These are phyloP conservation scores for Florisuga fusca DNA, from an alignment of 2,797 vertebrate species.

Conservation along the genomic window DNA sequence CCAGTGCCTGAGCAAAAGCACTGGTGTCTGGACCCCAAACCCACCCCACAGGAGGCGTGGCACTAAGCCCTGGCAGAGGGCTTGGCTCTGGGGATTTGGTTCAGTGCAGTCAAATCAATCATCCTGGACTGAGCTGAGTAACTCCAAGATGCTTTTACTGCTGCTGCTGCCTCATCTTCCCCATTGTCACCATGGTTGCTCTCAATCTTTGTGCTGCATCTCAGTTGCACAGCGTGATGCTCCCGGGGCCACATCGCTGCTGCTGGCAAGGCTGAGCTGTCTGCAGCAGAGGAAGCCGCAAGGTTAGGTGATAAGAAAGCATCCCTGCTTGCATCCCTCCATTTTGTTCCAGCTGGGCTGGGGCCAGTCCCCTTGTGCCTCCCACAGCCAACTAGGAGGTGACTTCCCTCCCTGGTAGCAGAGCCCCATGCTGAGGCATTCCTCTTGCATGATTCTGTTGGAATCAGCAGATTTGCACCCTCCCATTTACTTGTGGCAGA, in stretches of 20 bases:
- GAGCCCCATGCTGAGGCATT: background rate
- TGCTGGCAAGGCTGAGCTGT: background rate
- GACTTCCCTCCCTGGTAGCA: background rate
- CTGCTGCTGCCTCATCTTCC: background rate
- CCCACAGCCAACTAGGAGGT: background rate
- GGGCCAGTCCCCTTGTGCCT: background rate
- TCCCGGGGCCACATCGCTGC: background rate
- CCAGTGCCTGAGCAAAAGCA: background rate
- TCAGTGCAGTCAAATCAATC: background rate
- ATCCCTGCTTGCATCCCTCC: background rate
- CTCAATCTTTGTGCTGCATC: background rate
- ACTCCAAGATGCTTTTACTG: background rate
- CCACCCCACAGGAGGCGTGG: fast-evolving
- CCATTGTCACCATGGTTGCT: background rate
- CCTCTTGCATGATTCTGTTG: background rate
- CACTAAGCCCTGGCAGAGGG: background rate
- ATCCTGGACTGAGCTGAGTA: background rate
- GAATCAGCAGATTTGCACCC: background rate
- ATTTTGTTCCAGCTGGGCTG: background rate
- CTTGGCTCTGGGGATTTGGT: background rate
- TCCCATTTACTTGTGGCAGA: background rate
- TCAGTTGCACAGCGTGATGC: background rate
- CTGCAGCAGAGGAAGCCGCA: background rate
- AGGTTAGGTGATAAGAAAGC: background rate
- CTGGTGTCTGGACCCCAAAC: background rate